phyloP scores from a whole-genome alignment of 2,797 vertebrate species.

The Gephyroberyx darwinii region DNA sequence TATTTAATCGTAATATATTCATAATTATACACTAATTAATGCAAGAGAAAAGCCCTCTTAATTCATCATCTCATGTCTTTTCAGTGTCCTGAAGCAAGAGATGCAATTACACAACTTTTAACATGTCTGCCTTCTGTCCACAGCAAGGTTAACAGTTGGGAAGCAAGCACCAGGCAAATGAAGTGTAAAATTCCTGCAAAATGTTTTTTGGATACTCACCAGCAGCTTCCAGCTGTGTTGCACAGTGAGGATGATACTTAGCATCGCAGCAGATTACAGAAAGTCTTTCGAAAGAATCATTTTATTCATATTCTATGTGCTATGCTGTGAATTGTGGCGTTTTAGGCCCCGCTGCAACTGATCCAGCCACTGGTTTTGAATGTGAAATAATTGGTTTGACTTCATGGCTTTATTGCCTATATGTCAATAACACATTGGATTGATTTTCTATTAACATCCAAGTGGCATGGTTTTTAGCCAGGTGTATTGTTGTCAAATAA shows the following conservation, averaged over 20 bases:
- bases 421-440: neutral
- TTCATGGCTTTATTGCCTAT: neutral
- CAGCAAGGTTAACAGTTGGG: slow-evolving; percentile 71
- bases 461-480: neutral
- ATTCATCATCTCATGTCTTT: slow-evolving; percentile 71
- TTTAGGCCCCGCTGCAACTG: slow-evolving; percentile 4
- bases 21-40: slow-evolving; percentile 82
- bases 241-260: slow-evolving; percentile 38
- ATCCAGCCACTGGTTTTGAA: slow-evolving; percentile 18
- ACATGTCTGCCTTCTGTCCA: slow-evolving; percentile 77
- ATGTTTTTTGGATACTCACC: slow-evolving; percentile 49
- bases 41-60: slow-evolving; percentile 74
- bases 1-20: slow-evolving; percentile 82
- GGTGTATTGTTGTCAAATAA: neutral
- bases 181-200: slow-evolving; percentile 65
- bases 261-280: slow-evolving; percentile 9
- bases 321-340: slow-evolving; percentile 35
- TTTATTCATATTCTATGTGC: slow-evolving; percentile 7
- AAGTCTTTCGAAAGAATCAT: slow-evolving; percentile 23
- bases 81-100: slow-evolving; percentile 74
- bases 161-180: slow-evolving; percentile 69
- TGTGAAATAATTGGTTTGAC: neutral
- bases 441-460: neutral
- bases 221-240: slow-evolving; percentile 62
- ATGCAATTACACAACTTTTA: slow-evolving; percentile 79